These are phyloP conservation scores for Lacerta agilis DNA, from an alignment of 2,797 vertebrate genomes.

Conservation along the genomic window DNA sequence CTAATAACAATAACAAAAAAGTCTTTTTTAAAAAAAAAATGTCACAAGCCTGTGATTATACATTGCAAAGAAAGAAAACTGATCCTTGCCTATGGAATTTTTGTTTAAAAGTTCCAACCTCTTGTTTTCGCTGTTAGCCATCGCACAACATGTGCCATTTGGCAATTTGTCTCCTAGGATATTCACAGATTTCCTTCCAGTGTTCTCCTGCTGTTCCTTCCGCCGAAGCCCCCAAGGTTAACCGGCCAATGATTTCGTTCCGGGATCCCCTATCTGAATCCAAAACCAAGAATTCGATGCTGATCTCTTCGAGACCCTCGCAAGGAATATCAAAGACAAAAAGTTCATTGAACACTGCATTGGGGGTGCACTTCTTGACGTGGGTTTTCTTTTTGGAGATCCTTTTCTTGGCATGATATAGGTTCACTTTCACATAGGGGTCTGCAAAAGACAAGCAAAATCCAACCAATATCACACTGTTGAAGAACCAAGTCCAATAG, in stretches of 20 bases:
- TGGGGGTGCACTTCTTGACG: conserved; percentile 95
- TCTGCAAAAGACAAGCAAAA: conserved; percentile 79
- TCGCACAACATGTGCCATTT: conserved; percentile 95
- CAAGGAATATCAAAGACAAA: conserved; percentile 97
- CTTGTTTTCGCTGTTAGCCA: conserved; percentile 80
- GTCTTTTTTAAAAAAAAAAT: neutral
- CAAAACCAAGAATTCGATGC: conserved; percentile 96
- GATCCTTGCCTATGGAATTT: conserved; percentile 71
- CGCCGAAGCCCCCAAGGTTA: conserved; percentile 87
- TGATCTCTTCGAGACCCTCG: conserved; percentile 92
- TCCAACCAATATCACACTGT: neutral
- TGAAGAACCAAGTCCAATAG: neutral
- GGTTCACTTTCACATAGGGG: conserved; percentile 96
- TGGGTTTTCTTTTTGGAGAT: conserved; percentile 99
- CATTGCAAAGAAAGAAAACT: conserved; percentile 69
- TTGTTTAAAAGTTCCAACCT: conserved; percentile 30
- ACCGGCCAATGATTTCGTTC: conserved; percentile 87
- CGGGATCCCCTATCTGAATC: conserved; percentile 89
- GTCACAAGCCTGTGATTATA: conserved; percentile 65
- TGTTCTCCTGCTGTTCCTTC: conserved; percentile 92
- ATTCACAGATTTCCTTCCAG: conserved; percentile 98
- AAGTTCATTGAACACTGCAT: conserved; percentile 97
- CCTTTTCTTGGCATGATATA: conserved; percentile 95
- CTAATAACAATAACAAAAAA: conserved; percentile 44
- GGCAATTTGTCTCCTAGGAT: conserved; percentile 95